Percentiles rank a stretch among this genome's conserved stretches.
phyloP scores from a whole-genome alignment of 2,888 invertebrate species.

The Callyntrura sp. region DNA sequence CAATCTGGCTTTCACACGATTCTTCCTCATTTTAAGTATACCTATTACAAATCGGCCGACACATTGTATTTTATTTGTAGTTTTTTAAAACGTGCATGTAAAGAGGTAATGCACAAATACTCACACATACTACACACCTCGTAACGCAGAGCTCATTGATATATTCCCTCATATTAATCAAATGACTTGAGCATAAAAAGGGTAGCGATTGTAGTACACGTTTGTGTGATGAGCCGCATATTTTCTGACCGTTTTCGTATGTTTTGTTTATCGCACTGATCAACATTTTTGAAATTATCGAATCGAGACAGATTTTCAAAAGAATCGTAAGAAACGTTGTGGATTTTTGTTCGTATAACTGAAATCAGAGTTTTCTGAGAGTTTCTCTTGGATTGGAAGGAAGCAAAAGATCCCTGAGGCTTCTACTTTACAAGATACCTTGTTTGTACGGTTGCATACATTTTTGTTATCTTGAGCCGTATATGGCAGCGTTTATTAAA shows the following conservation, averaged over 20 bases:
- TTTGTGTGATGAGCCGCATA: neutral
- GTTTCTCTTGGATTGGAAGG: constrained; percentile 28
- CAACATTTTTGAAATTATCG: neutral
- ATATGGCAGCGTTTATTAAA: constrained; percentile 43
- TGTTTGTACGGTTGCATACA: neutral
- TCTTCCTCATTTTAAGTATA: constrained; percentile 65
- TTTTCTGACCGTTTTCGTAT: neutral
- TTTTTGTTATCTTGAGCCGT: constrained; percentile 30
- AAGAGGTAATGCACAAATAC: constrained; percentile 12
- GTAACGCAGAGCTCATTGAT: neutral
- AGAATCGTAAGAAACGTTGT: neutral
- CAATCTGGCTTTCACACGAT: constrained; percentile 79
- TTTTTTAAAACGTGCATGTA: neutral
- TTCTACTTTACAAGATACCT: constrained; percentile 14
- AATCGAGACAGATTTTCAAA: constrained; percentile 7
- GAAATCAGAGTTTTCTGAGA: constrained; percentile 32
- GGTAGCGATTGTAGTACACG: neutral
- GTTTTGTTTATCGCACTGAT: constrained; percentile 3
- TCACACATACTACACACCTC: neutral
- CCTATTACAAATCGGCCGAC: constrained; percentile 63
- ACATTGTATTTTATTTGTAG: constrained; percentile 19
- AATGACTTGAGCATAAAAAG: constrained; percentile 17
- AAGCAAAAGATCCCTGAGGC: constrained; percentile 16
- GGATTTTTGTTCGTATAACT: neutral
- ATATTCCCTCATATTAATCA: constrained; percentile 22